Percentiles rank a stretch among this genome's conserved stretches.
These are phyloP conservation scores for Lydus trimaculatus DNA, from an alignment of 2,888 invertebrate species.

Conservation along the genomic window DNA sequence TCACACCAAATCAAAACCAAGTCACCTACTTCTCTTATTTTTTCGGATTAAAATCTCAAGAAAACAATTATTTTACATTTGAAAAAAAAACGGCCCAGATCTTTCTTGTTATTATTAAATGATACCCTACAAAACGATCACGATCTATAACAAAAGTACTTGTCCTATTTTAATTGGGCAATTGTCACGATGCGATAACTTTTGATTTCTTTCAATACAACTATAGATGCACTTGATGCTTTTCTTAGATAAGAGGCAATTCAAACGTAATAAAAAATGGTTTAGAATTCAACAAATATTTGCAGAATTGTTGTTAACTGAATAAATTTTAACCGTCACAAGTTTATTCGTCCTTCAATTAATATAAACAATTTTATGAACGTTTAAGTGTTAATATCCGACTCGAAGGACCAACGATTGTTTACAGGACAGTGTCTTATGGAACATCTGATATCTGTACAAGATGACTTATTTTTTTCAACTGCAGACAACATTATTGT, in stretches of 20 bases:
- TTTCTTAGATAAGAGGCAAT: too few species aligned
- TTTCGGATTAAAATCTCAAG: neutral
- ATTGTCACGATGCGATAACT: neutral
- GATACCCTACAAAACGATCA: neutral
- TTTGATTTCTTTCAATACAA: neutral
- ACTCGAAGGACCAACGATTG: neutral
- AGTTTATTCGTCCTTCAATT: neutral
- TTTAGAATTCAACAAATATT: neutral
- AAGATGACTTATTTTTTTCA: neutral
- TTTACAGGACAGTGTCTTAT: too few species aligned
- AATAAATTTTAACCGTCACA: neutral
- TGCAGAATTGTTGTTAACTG: neutral
- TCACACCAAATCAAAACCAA: neutral
- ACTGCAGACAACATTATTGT: neutral
- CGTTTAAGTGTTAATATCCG: neutral
- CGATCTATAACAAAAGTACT: neutral
- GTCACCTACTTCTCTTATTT: neutral
- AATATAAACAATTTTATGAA: neutral
- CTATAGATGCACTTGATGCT: neutral
- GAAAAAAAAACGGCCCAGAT: neutral
- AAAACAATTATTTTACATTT: neutral
- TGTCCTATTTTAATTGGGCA: neutral
- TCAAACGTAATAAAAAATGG: too few species aligned
- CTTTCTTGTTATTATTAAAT: neutral
- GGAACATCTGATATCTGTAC: neutral